phyloP scores from a whole-genome alignment of 2,888 invertebrate genomes.

The Criorhina ranunculi region DNA sequence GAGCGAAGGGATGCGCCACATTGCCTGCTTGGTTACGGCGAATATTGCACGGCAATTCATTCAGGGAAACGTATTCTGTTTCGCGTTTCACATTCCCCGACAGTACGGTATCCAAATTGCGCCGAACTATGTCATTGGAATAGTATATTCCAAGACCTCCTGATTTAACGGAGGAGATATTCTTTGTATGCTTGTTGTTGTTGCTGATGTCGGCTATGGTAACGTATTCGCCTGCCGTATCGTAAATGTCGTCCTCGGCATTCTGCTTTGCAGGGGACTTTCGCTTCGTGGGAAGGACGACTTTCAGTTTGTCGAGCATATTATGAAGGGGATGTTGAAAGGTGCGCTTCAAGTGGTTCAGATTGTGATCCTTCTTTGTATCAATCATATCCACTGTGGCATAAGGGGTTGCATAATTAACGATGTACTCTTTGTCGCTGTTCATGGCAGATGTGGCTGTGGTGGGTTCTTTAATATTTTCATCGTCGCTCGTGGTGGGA shows the following conservation, averaged over 20 bases:
- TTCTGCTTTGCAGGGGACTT: slow-evolving; percentile 86
- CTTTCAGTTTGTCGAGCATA: slow-evolving; percentile 90
- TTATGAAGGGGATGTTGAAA: slow-evolving; percentile 88
- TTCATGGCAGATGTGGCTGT: slow-evolving; percentile 58
- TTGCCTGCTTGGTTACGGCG: slow-evolving; percentile 78
- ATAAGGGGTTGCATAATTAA: slow-evolving; percentile 80
- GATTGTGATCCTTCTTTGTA: slow-evolving; percentile 83
- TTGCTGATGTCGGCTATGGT: slow-evolving; percentile 93
- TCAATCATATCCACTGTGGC: slow-evolving; percentile 76
- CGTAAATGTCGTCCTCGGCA: slow-evolving; percentile 85
- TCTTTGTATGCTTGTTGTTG: slow-evolving; percentile 87
- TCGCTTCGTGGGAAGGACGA: slow-evolving; percentile 86
- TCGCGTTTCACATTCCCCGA: slow-evolving; percentile 85
- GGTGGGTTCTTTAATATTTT: slow-evolving; percentile 84
- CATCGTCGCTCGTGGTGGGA: slow-evolving; percentile 94
- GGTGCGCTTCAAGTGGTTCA: slow-evolving; percentile 82
- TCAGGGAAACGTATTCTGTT: slow-evolving; percentile 91
- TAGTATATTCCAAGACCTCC: slow-evolving; percentile 85
- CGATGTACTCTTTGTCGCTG: slow-evolving; percentile 70
- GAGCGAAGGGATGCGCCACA: slow-evolving; percentile 71
- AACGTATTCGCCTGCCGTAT: slow-evolving; percentile 90
- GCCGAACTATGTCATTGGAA: slow-evolving; percentile 89
- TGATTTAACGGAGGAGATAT: slow-evolving; percentile 55
- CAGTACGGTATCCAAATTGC: slow-evolving; percentile 87
- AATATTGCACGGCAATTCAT: slow-evolving; percentile 88